A percentile compares a stretch with the other conserved stretches of the same genome.
Conservation (phyloP, 2,113 vertebrate species). For the Ciconia maguari region DNA sequence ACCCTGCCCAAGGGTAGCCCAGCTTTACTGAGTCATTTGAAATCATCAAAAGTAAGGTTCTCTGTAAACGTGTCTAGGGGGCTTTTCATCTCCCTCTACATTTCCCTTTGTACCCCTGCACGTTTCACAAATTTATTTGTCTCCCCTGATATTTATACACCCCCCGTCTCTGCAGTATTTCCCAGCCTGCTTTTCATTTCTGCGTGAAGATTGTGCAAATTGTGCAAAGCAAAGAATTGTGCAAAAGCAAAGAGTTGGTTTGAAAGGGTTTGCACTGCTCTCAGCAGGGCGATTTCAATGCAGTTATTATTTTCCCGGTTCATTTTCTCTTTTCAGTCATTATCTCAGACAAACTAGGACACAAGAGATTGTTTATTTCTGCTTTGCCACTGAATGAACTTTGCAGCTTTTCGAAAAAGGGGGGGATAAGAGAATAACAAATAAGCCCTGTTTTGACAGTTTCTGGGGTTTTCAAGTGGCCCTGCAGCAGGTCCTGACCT, state of each 20-base stretch:
- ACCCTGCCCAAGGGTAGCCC: not conserved
- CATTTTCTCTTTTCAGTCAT: accelerated
- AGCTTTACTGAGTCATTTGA: not conserved
- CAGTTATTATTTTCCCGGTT: not conserved
- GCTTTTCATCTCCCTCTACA: not conserved
- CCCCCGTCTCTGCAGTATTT: not conserved
- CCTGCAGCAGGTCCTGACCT: not conserved
- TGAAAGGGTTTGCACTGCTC: not conserved
- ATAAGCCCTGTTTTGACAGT: not conserved
- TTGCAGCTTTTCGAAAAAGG: not conserved
- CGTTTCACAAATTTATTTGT: not conserved
- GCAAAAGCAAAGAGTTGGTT: not conserved
- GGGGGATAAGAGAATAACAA: not conserved
- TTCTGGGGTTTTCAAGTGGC: not conserved
- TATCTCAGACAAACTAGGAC: not conserved
- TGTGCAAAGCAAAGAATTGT: not conserved
- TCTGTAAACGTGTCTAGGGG: accelerated
- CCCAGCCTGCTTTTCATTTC: not conserved
- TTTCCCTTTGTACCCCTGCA: not conserved
- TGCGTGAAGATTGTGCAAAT: not conserved
- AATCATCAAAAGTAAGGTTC: not conserved
- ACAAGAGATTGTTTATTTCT: not conserved
- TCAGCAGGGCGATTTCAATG: not conserved
- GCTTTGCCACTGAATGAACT: not conserved
- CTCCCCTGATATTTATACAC: not conserved